Evolutionary conservation across 2,888 invertebrate species (phyloP).

Genomic region (Aleiodes leptofemur): DNA sequence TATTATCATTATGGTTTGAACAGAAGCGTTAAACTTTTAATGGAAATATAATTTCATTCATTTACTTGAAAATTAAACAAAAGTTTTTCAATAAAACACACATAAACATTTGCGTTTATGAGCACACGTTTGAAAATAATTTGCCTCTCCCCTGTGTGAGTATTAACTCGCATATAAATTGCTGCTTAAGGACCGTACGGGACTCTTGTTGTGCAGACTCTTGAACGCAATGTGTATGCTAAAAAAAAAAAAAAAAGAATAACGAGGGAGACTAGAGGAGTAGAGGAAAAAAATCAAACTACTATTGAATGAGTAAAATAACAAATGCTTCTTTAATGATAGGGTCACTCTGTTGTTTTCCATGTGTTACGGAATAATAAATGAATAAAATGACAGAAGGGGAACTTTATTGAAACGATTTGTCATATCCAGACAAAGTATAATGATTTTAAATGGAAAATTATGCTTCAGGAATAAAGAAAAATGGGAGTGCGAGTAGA

Average conservation of each 20-base stretch:
- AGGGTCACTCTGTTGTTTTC: neutral
- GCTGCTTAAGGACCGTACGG: conserved; percentile 47
- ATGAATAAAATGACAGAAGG: neutral
- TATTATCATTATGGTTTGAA: too few relatives aligned
- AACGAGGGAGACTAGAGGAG: neutral
- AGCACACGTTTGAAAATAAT: conserved; percentile 13
- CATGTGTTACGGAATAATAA: neutral
- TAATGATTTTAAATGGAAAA: neutral
- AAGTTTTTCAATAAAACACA: conserved; percentile 22
- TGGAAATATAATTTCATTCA: neutral
- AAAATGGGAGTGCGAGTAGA: neutral
- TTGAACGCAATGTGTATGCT: neutral
- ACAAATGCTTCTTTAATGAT: neutral
- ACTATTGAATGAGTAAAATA: neutral
- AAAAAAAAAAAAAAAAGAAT: neutral
- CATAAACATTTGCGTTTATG: neutral
- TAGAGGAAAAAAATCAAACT: neutral
- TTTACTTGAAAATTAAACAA: neutral
- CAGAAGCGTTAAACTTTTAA: too few relatives aligned
- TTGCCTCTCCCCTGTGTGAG: conserved; percentile 14
- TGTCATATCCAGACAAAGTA: neutral
- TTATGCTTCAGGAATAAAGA: neutral
- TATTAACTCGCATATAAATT: conserved; percentile 55
- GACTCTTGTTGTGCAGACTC: neutral
- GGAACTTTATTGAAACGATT: neutral